phyloP scores from a whole-genome alignment of 2,888 invertebrate species.

The Dioctria linearis region DNA sequence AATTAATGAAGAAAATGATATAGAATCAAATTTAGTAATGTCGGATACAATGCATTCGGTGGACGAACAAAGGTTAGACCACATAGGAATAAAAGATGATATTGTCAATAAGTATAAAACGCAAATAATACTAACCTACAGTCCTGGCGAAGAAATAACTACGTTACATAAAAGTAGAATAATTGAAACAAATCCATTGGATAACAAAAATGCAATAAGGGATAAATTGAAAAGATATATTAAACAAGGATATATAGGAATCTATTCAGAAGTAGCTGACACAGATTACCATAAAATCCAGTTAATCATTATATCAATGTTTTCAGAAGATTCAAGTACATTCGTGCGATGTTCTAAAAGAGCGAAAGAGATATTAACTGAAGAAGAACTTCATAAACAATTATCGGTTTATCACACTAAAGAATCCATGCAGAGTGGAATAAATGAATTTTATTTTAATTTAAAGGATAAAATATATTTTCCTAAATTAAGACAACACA shows the following conservation, averaged over 20 bases:
- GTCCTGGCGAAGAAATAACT: constrained; percentile 5
- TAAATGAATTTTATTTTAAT: background rate
- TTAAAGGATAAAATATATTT: constrained; percentile 34
- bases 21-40: constrained; percentile 53
- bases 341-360: no score
- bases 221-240: no score
- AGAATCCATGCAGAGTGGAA: constrained; percentile 49
- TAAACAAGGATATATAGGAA: no score
- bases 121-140: constrained; percentile 58
- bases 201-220: no score
- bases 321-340: no score
- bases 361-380: constrained; percentile 6
- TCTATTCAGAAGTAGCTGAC: no score
- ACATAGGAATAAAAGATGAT: constrained; percentile 56
- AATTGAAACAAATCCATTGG: no score
- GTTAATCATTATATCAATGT: no score
- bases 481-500: background rate
- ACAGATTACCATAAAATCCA: no score
- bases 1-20: constrained; percentile 43
- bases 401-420: background rate
- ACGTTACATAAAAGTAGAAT: no score
- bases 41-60: constrained; percentile 55
- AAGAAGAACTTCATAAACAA: constrained; percentile 7
- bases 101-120: constrained; percentile 58
- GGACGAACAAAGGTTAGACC: constrained; percentile 56